These are phyloP conservation scores for Thecocarcelia acutangulata DNA, from an alignment of 2,888 invertebrate species.

Conservation along the genomic window DNA sequence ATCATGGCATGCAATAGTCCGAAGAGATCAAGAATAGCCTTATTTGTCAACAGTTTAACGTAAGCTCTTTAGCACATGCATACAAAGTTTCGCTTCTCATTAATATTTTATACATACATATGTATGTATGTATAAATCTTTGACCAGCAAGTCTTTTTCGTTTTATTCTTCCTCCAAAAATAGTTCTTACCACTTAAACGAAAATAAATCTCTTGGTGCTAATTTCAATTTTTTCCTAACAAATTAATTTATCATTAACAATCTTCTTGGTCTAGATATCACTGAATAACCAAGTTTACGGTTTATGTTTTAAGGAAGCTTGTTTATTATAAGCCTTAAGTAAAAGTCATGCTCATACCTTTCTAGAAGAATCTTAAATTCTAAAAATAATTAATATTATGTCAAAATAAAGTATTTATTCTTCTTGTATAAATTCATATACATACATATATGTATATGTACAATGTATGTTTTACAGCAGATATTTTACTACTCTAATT, in stretches of 20 bases:
- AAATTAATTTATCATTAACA: no score
- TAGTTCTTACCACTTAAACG: no score
- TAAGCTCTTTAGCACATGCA: conserved; percentile 65
- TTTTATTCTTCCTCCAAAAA: no score
- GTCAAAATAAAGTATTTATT: conserved; percentile 34
- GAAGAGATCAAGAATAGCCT: conserved; percentile 55
- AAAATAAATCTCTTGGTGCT: no score
- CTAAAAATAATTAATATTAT: conserved; percentile 58
- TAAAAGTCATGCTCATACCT: conserved; percentile 32
- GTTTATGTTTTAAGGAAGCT: conserved; percentile 44
- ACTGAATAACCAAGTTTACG: conserved; percentile 33
- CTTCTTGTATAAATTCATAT: conserved; percentile 19
- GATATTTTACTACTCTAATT: conserved; percentile 36
- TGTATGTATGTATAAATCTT: no score
- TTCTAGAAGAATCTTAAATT: conserved; percentile 34
- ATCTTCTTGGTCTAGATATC: conserved; percentile 20
- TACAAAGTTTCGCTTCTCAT: conserved; percentile 63
- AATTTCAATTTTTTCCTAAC: no score
- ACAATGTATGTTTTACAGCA: background rate
- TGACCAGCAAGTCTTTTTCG: no score
- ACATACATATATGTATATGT: background rate
- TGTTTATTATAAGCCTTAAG: conserved; percentile 24
- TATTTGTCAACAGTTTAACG: conserved; percentile 70
- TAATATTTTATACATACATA: conserved; percentile 21
- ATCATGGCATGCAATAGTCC: conserved; percentile 44